Evolutionary conservation across 2,888 invertebrate species (phyloP), one percentile per base, ranked within the genome.

Genomic region (Escarpia spicata): DNA sequence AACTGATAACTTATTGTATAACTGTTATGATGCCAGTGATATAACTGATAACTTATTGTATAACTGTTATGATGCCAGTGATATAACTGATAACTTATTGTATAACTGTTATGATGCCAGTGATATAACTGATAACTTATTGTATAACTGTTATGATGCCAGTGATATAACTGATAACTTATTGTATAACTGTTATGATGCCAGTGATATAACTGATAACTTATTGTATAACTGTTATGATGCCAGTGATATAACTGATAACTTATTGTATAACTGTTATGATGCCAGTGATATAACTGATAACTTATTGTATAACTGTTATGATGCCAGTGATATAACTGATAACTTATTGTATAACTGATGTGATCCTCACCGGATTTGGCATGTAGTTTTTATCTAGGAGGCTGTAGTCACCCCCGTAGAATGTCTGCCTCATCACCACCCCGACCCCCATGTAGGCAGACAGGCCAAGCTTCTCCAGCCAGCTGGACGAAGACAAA

Each of bases 371-470:
- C 58, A 93, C 93, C 1, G 93, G 93, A 58, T 93, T 91, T 19
- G 93, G 93, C 43, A 19, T 15, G 37, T 92, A 43, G 60, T 91
- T 43, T 3, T 31, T n/a, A 31, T 89, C 43, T 15, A 92, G 43
- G 19, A 93, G 43, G 37, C 43, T 10, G 43, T 93, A 93, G 60
- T 92, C 12, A 90, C 90, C 52, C 15, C 93, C 93, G 43, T 90
- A 91, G 90, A 93, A 60, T n/a, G 93, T 93, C 52, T 93, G 93
- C 44, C 93, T 19, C 90, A 93, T 92, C 4, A 93, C 92, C n/a
- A 92, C 92, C 19, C 43, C 43, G 2, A 93, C 92, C n/a, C 93
- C 92, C 43, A 43, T 31, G n/a, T 58, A 37, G 15, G 93, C 93
- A 4, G 93, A 19, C 26, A 92, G 19, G 8, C 93, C 93, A 10